Evolutionary conservation across 2,888 invertebrate species (phyloP).

Genomic region (Heterodera filipjevi): DNA sequence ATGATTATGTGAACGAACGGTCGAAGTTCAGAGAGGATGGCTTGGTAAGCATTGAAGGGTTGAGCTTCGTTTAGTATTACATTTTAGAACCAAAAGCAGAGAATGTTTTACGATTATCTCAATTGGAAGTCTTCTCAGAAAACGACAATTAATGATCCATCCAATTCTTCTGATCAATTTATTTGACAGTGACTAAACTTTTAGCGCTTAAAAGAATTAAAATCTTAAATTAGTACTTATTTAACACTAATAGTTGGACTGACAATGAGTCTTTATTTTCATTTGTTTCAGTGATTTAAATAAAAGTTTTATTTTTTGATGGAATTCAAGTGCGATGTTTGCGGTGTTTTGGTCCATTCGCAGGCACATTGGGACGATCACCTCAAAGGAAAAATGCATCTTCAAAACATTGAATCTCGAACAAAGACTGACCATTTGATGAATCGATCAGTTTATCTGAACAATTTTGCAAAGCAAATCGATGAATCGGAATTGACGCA

Average conservation of each 20-base stretch:
- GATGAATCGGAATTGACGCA: constrained; percentile 8
- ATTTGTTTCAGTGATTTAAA: too few relatives aligned
- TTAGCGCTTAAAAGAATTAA: too few relatives aligned
- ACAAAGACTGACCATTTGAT: constrained; percentile 11
- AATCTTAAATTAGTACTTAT: too few relatives aligned
- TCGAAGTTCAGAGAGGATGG: constrained; percentile 39
- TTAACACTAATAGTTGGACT: too few relatives aligned
- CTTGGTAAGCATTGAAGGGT: not conserved
- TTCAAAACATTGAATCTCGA: constrained; percentile 16
- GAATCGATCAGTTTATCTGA: constrained; percentile 39
- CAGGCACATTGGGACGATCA: constrained; percentile 25
- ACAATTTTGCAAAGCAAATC: constrained; percentile 27
- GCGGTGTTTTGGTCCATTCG: constrained; percentile 27
- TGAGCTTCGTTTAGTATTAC: not conserved
- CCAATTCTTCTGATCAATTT: constrained; percentile 4
- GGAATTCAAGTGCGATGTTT: constrained; percentile 34
- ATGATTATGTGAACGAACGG: constrained; percentile 54
- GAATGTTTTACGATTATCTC: constrained; percentile 56
- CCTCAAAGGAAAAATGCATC: constrained; percentile 30
- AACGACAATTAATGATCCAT: not conserved
- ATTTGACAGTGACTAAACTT: not conserved
- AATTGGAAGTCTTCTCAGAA: constrained; percentile 54
- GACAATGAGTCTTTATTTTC: too few relatives aligned
- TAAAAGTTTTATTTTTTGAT: too few relatives aligned
- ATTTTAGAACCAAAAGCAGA: constrained; percentile 41